phyloP scores from a whole-genome alignment of 2,888 invertebrate genomes.

The Leucozona laternaria region DNA sequence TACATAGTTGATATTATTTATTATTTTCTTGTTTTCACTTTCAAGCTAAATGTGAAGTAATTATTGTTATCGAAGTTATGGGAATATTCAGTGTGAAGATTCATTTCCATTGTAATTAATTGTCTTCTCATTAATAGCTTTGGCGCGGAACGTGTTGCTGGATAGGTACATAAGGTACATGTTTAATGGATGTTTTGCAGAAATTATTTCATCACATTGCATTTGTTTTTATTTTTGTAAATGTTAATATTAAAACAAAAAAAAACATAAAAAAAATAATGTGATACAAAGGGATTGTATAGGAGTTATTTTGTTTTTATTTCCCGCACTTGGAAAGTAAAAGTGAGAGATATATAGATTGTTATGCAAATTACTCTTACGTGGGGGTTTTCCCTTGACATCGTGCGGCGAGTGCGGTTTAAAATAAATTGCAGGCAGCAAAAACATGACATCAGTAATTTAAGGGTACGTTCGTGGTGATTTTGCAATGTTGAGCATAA shows the following conservation, averaged over 20 bases:
- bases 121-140: slow-evolving; percentile 44
- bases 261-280: slow-evolving; percentile 7
- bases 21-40: slow-evolving; percentile 65
- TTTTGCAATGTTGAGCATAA: not conserved
- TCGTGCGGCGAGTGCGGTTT: slow-evolving; percentile 5
- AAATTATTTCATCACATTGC: slow-evolving; percentile 55
- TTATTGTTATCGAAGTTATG: slow-evolving; percentile 61
- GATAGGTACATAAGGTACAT: not conserved
- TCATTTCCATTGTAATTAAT: slow-evolving; percentile 65
- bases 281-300: slow-evolving; percentile 40
- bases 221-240: slow-evolving; percentile 27
- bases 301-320: slow-evolving; percentile 11
- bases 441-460: slow-evolving; percentile 15
- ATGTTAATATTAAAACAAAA: too few relatives aligned
- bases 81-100: slow-evolving; percentile 60
- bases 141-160: not conserved
- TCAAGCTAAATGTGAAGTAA: slow-evolving; percentile 52
- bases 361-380: slow-evolving; percentile 61
- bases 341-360: slow-evolving; percentile 61
- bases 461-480: slow-evolving; percentile 20
- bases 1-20: not conserved
- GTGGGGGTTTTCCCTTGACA: slow-evolving; percentile 29
- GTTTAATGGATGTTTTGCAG: slow-evolving; percentile 36
- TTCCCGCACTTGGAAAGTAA: slow-evolving; percentile 68
- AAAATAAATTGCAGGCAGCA: not conserved